Evolutionary conservation across 2,888 invertebrate species (phyloP), one percentile per base, ranked within the genome.

Genomic region (Eupithecia centaureata): DNA sequence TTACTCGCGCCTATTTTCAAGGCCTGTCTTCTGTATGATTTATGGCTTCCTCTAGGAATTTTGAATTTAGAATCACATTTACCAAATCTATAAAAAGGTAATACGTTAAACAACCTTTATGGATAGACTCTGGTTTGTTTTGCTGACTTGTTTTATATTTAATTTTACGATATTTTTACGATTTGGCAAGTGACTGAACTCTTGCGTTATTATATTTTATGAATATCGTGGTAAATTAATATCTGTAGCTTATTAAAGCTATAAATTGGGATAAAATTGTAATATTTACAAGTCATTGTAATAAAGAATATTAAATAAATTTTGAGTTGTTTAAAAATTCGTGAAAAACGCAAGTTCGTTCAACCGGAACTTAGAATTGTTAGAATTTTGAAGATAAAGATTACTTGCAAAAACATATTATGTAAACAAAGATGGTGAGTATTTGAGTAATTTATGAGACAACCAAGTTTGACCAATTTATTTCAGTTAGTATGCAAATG

Each of bases 1-100:
- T 69, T 69, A 73, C 76, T 74, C 73, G 74, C 68, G 63, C 64
- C 68, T 70, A 72, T 62, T 75, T 70, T 61, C 65, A 66, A 72
- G 64, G 64, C 65, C 47, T 60, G 57, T 67, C 67, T 73, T 68
- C 69, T 68, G 65, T 73, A 60, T 72, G 68, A 72, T 73, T 73
- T 74, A 74, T 62, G 65, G 70, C 47, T 67, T 63, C 69, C 68
- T 70, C 32, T 57, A 12, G 18, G 54, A 70, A 71, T 65, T 57
- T 56, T 30, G 63, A 68, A 73, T 10, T 5, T n/a, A 30, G 28
- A 30, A 27, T 13, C 27, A 33, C 7, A 27, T 15, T 25, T 4
- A 42, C 8, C 8, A 3, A 42, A 18, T 22, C 10, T 42, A 22
- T 22, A 47, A 22, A 22, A 3, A 22, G 10, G 22, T 22, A 47